phyloP scores from a whole-genome alignment of 2,113 vertebrate genomes.

The Potamarius usumacintae region DNA sequence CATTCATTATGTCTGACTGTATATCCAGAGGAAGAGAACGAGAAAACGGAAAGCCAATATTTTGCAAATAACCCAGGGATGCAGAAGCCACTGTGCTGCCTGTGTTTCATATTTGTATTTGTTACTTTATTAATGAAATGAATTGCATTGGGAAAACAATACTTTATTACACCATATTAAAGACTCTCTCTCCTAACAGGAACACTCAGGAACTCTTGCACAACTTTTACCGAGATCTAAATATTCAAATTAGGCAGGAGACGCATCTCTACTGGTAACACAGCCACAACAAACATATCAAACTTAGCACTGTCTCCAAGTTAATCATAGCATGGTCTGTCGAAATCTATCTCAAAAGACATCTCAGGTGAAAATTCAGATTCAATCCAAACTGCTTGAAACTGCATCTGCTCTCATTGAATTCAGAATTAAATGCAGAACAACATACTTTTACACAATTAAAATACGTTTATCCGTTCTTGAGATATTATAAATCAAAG shows the following conservation, averaged over 20 bases:
- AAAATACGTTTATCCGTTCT: too few relatives aligned
- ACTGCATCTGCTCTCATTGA: too few relatives aligned
- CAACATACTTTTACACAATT: too few relatives aligned
- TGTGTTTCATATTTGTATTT: neutral
- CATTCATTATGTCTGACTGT: neutral
- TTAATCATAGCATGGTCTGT: neutral
- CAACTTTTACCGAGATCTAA: neutral
- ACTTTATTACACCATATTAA: neutral
- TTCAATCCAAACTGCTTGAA: too few relatives aligned
- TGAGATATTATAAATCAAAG: too few relatives aligned
- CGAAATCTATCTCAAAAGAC: neutral
- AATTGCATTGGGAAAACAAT: neutral
- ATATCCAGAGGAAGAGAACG: neutral
- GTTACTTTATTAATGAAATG: neutral
- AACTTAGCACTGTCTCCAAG: neutral
- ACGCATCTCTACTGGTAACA: neutral
- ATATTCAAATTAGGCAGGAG: neutral
- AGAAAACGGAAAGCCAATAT: constrained; percentile 1
- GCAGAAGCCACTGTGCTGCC: neutral
- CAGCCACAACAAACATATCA: neutral
- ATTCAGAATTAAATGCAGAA: too few relatives aligned
- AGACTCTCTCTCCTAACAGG: neutral
- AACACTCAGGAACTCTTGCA: neutral
- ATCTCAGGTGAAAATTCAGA: too few relatives aligned
- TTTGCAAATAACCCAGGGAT: neutral